A percentile compares a stretch with the other conserved stretches of the same genome.
These are phyloP conservation scores for Gymnoscelis rufifasciata DNA, from an alignment of 2,888 invertebrate genomes.

Conservation along the genomic window DNA sequence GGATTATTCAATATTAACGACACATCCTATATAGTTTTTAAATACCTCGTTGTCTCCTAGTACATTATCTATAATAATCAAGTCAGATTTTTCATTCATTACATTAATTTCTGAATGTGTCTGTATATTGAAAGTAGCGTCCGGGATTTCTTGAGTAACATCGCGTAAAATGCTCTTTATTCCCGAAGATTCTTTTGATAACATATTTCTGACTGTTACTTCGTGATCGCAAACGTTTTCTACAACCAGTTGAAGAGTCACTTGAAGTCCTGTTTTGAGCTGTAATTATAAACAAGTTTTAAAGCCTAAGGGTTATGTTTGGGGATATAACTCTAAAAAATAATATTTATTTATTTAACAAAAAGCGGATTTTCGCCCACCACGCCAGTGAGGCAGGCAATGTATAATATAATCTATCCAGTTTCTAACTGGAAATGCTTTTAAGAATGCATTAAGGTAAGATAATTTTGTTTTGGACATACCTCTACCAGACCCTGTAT, in stretches of 20 bases:
- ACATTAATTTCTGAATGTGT: conserved; percentile 17
- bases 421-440: no score
- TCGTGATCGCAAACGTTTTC: conserved; percentile 34
- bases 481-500: conserved; percentile 32
- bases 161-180: conserved; percentile 31
- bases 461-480: conserved; percentile 23
- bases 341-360: no score
- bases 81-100: conserved; percentile 27
- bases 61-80: conserved; percentile 42
- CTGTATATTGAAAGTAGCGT: conserved; percentile 21
- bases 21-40: no score
- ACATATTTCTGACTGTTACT: conserved; percentile 35
- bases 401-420: no score
- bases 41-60: conserved; percentile 41
- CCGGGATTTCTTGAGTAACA: conserved; percentile 24
- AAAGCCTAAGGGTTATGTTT: no score
- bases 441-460: no score
- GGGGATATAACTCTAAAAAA: no score
- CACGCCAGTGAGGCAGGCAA: no score
- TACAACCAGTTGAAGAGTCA: conserved; percentile 44
- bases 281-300: no score
- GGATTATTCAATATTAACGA: no score
- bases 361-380: no score
- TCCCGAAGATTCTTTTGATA: conserved; percentile 26
- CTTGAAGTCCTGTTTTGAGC: conserved; percentile 40